A percentile compares a stretch with the other conserved stretches of the same genome.
Evolutionary conservation across 2,113 vertebrate species (phyloP).

Genomic region (Nibea albiflora): DNA sequence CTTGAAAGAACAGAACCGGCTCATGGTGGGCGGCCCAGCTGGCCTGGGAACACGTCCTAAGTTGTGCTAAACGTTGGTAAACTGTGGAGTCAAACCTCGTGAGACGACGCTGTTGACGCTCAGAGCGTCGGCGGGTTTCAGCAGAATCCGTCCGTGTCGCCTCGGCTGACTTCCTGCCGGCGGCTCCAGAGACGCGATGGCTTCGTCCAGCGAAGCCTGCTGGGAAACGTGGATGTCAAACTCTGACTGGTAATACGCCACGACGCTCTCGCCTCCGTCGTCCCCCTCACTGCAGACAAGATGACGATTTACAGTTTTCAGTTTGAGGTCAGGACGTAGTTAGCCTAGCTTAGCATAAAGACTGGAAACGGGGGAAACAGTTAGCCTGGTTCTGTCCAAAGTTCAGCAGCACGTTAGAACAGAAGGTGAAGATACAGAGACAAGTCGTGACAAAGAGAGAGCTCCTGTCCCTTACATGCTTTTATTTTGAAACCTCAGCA

Average conservation of each 20-base stretch:
- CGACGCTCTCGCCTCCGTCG: conserved; percentile 12
- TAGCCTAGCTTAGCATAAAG: not conserved
- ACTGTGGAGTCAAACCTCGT: conserved; percentile 61
- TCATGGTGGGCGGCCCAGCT: too few species aligned
- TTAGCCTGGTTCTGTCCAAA: too few species aligned
- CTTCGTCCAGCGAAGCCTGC: conserved; percentile 63
- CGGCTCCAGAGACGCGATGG: conserved; percentile 55
- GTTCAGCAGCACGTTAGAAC: too few species aligned
- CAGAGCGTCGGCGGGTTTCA: conserved; percentile 40
- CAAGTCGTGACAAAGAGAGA: too few species aligned
- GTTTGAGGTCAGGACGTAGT: not conserved
- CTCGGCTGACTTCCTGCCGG: not conserved
- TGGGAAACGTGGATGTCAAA: conserved; percentile 72
- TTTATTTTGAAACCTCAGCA: too few species aligned
- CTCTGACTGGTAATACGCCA: conserved; percentile 84
- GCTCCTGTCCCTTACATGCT: too few species aligned
- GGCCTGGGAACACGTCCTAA: too few species aligned
- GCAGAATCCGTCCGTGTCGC: conserved; percentile 4
- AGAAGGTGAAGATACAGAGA: too few species aligned
- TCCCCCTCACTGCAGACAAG: conserved; percentile 59
- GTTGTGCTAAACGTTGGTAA: too few species aligned
- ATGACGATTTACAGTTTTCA: not conserved
- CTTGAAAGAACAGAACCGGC: too few species aligned
- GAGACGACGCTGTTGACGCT: conserved; percentile 59
- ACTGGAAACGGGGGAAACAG: not conserved